phyloP scores from a whole-genome alignment of 2,797 vertebrate genomes.

The Octomys mimax region DNA sequence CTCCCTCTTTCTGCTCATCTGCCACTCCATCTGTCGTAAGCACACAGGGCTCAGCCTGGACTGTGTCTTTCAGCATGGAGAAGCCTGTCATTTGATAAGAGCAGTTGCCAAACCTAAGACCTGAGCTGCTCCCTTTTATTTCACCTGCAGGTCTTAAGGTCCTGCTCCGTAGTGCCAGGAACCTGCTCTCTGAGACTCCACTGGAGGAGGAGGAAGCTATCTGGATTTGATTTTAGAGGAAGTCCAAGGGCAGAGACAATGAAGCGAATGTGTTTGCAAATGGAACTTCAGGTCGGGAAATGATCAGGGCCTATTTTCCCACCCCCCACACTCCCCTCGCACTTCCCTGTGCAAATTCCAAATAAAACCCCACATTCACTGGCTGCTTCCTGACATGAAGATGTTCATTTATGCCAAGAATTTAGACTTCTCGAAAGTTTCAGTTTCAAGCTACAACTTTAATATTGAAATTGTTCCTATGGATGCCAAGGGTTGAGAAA shows the following conservation, averaged over 20 bases:
- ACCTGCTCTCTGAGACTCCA: background rate
- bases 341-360: background rate
- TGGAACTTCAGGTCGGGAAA: background rate
- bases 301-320: background rate
- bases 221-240: constrained; percentile 56
- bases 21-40: background rate
- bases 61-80: background rate
- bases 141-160: constrained; percentile 33
- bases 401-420: background rate
- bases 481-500: constrained; percentile 12
- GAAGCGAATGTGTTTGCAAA: background rate
- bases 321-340: fast-evolving
- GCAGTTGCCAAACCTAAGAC: background rate
- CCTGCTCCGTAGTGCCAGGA: background rate
- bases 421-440: background rate
- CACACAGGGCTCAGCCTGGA: fast-evolving
- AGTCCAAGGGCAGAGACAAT: background rate
- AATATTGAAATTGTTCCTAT: background rate
- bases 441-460: background rate
- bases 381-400: background rate
- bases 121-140: background rate
- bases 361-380: constrained; percentile 3
- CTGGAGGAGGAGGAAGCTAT: background rate
- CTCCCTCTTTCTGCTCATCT: too few species aligned
- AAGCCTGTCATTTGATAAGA: background rate